Base-by-base conservation (phyloP, 2,797 vertebrate species). In the Lagorchestes hirsutus region DNA sequence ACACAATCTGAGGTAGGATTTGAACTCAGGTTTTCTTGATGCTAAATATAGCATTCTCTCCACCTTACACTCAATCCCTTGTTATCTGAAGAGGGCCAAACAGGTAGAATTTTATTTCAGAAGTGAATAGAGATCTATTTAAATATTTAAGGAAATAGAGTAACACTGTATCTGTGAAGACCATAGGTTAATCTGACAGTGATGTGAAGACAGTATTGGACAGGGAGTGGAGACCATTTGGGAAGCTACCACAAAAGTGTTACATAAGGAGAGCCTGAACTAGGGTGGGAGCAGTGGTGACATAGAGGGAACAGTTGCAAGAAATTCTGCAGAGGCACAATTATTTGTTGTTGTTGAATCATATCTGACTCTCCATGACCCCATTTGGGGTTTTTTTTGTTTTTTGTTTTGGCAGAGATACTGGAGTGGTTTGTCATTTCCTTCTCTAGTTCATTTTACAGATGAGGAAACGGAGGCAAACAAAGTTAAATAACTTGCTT, bases 271-370 rank as follows among this genome's bases (percentile, higher is more conserved):
- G 27, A 91, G 29, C 11, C 93, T 59, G 90, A 18, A 62, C 14
- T 74, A 93, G 6, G 31, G 40, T 31, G 10, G 22, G 8, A 12
- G 18, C 6, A 13, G 14, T 8, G 54, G 5, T 87, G 40, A 82
- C 0, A 46, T 4, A 82, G 22, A 46, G 0, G 67, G 0, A 0
- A 40, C 3, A 11, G 9, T 0, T 46, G 8, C 40, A 82, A 27
- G 40, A 82, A 1, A 27, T 46, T 8, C 74, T 27, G 8, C 18
- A 46, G 40, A 82, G 22, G n/a, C 18, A 46, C 46, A 46, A 24
- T 4, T 62, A 31, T 40, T 46, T 46, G 8, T 67, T 82, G 8
- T 82, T 82, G 8, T 46, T 82, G 1, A 62, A 12, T 34, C 4
- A 4, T 46, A 27, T 40, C 22, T 27, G 40, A 46, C 8, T 24